phyloP scores from a whole-genome alignment of 2,113 vertebrate species.

The Pteruthius melanotis region DNA sequence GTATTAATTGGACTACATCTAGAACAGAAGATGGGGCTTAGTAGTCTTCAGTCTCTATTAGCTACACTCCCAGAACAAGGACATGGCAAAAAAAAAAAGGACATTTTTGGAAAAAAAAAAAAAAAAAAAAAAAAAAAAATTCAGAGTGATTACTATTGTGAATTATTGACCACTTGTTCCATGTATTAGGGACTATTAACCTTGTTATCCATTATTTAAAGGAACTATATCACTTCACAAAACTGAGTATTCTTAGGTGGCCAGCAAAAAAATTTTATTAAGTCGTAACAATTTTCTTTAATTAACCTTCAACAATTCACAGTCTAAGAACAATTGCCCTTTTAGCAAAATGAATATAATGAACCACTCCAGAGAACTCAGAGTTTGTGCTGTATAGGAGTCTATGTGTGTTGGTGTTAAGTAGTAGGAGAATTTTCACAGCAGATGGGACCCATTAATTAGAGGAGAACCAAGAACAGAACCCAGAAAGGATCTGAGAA shows the following conservation, averaged over 20 bases:
- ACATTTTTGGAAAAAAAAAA: not conserved
- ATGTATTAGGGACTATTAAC: not conserved
- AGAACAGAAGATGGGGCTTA: not conserved
- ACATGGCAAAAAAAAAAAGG: too few relatives aligned
- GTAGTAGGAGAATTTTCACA: not conserved
- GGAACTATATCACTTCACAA: not conserved
- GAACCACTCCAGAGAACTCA: not conserved
- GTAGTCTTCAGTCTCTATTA: not conserved
- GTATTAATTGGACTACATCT: not conserved
- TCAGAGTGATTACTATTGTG: not conserved
- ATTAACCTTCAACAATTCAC: not conserved
- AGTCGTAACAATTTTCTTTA: conserved; percentile 5
- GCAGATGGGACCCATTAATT: not conserved
- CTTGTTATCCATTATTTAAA: not conserved
- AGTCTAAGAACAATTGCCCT: not conserved
- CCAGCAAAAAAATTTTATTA: conserved; percentile 4
- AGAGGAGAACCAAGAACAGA: not conserved
- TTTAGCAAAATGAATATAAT: not conserved
- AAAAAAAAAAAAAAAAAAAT: not conserved
- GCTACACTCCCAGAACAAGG: not conserved
- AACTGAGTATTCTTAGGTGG: not conserved
- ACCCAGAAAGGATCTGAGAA: not conserved
- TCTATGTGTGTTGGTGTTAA: not conserved
- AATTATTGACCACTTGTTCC: not conserved
- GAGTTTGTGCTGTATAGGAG: not conserved